Conservation (phyloP, 2,113 vertebrate species). For the Eulacestoma nigropectus region DNA sequence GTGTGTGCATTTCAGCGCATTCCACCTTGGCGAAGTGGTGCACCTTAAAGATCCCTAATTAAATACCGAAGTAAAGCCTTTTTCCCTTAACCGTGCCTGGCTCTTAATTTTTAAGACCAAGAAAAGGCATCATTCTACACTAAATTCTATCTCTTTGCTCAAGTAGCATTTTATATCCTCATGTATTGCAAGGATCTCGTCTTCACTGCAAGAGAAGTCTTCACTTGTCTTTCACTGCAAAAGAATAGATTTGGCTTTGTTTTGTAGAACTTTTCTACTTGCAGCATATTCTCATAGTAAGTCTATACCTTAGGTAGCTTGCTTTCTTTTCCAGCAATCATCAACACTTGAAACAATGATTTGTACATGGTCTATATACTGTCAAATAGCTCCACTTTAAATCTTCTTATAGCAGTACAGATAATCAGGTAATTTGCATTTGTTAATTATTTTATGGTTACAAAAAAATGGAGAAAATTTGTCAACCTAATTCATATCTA, state of each 20-base stretch:
- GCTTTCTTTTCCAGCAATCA: background rate
- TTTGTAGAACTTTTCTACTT: background rate
- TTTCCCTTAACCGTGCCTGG: no score
- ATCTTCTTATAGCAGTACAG: background rate
- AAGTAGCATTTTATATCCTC: background rate
- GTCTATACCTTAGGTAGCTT: background rate
- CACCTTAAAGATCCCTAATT: no score
- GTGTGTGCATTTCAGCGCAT: no score
- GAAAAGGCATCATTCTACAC: no score
- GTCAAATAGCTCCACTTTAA: background rate
- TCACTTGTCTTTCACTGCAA: background rate
- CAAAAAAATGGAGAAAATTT: background rate
- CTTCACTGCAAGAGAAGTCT: background rate
- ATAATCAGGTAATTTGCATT: background rate
- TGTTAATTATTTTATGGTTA: background rate
- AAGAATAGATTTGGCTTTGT: accelerated
- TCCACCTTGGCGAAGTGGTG: no score
- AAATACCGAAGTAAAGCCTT: no score
- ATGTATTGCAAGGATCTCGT: background rate
- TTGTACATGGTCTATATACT: background rate
- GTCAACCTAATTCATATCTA: background rate
- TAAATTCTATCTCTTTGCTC: background rate
- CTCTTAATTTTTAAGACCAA: no score
- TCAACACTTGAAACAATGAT: background rate
- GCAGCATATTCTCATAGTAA: background rate